Base-by-base conservation (phyloP, 2,797 vertebrate species). In the Novumbra hubbsi region DNA sequence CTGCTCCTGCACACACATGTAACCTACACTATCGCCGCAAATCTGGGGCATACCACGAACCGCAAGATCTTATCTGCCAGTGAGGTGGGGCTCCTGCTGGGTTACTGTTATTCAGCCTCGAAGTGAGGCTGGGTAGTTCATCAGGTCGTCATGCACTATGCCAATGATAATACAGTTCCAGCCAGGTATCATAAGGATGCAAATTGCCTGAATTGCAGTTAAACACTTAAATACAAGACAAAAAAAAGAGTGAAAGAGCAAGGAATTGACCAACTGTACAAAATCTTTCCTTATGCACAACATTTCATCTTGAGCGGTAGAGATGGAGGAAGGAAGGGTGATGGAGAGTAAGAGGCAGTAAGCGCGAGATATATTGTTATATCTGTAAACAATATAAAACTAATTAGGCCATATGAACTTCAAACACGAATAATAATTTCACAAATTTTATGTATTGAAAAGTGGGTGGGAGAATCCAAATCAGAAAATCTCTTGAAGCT, bases 41-140 rank as follows among this genome's bases (percentile, higher is more conserved):
- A 76, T 83, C 75, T 72, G 81, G 80, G 73, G 81, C 87, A 84
- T 81, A 83, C 84, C 86, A 83, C 86, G 89, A 85, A 87, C 87
- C 88, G 85, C 82, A 74, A 83, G 84, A 87, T 86, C 84, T 84
- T 86, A 84, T 87, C 84, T 86, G 87, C 81, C 78, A 63, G 68
- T 16, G 34, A 60, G 41, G 68, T 16, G 72, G 78, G 73, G 81
- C 83, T 87, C 81, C 78, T 77, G 73, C 85, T 79, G 88, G 74
- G 69, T 86, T 80, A 76, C 78, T 65, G 84, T 80, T 72, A 75
- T 81, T 66, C 75, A 68, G 78, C 84, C 81, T 78, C 83, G 71
- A 68, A 68, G 79, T 79, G 80, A 38, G 3, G 77, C 34, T 69
- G 79, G 60, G 78, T 52, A 1, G 77, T 41, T 70, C 72, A 78